Base-by-base conservation (phyloP, 2,797 vertebrate genomes). In the Enteromius paludinosus region DNA sequence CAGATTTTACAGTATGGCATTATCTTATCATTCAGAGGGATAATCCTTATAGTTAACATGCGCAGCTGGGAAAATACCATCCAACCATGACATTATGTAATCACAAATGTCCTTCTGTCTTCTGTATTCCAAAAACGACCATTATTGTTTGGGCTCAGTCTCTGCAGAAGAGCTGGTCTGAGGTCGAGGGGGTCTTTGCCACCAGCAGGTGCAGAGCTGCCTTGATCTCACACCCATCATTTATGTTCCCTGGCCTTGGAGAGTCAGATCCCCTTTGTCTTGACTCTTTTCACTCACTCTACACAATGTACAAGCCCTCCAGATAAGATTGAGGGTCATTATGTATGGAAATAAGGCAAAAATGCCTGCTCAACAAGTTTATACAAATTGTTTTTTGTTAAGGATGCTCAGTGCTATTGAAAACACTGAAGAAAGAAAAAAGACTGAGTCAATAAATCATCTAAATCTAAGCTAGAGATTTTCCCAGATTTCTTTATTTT, bases 321-420 rank as follows among this genome's bases (percentile, higher is more conserved):
- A 95, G 94, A 94, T 93, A 93, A 93, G 95, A 94, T 93, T 94
- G 95, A 95, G 94, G 94, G 94, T 93, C 93, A 95, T 95, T 93
- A 93, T 94, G 94, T 94, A 94, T 95, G 93, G 94, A 95, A 95
- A 95, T 94, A 92, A 93, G 94, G 94, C 95, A 93, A 96, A 96
- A 95, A 61, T 94, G 95, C 92, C 92, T 93, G 93, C 94, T 96
- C 94, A 95, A 94, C 93, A 95, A 96, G 95, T 96, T 95, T 96
- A 95, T 93, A 95, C 94, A 95, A 95, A 96, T 94, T 95, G 94
- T 95, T 95, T n/a, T 96, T 95, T 64, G 47, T 43, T 62, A 64
- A 93, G 95, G 93, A 94, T 92, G 91, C 88, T 92, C 93, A 95
- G 93, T 93, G 95, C 54, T 56, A 56, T 23, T 56, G 94, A 41